A percentile compares a stretch with the other conserved stretches of the same genome.
Evolutionary conservation across 2,797 vertebrate species (phyloP).

Genomic region (Margarornis squamiger): DNA sequence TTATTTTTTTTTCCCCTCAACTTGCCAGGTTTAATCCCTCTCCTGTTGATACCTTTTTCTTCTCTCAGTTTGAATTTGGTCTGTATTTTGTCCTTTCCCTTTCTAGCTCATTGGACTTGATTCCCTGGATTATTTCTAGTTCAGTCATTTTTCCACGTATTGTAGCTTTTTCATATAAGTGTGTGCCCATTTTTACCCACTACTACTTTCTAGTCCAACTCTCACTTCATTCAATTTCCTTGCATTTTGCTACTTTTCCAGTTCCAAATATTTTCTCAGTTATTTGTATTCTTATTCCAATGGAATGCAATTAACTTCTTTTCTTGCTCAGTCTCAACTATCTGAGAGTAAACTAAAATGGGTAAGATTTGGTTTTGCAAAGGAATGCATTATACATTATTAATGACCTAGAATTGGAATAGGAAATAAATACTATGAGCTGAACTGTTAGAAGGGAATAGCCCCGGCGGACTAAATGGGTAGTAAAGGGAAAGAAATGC

Average conservation of each 20-base stretch:
- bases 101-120: background rate
- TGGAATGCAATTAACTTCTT: slow-evolving; percentile 21
- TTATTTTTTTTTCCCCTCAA: fast-evolving
- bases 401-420: slow-evolving; percentile 13
- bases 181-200: background rate
- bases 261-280: slow-evolving; percentile 8
- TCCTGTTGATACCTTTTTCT: background rate
- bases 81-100: background rate
- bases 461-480: background rate
- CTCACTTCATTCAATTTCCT: background rate
- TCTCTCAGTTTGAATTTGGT: background rate
- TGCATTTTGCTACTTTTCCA: background rate
- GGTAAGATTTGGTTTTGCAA: slow-evolving; percentile 23
- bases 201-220: background rate
- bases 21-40: background rate
- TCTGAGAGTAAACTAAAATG: slow-evolving; percentile 35
- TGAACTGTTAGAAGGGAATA: slow-evolving; percentile 21
- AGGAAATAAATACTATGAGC: background rate
- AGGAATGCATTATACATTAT: slow-evolving; percentile 39
- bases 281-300: slow-evolving; percentile 12
- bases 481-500: background rate
- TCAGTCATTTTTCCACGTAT: background rate
- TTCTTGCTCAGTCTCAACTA: background rate
- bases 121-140: background rate
- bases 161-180: background rate